Conservation (phyloP, 2,797 vertebrate species). For the Xiphorhynchus erythropygius region DNA sequence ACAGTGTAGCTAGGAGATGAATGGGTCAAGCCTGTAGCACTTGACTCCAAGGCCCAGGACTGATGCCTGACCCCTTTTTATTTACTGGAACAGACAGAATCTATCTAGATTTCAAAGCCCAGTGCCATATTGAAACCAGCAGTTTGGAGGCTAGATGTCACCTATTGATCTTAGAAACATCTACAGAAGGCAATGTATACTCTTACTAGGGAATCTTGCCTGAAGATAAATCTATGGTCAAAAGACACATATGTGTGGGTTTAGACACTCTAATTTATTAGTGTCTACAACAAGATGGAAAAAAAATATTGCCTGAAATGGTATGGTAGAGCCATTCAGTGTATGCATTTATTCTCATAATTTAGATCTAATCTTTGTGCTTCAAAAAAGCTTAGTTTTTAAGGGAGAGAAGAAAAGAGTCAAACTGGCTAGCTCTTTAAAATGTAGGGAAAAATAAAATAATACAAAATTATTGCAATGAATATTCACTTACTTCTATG, state of each 20-base stretch:
- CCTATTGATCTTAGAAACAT: neutral
- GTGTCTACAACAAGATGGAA: neutral
- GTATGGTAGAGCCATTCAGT: neutral
- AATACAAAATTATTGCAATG: neutral
- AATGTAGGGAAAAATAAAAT: neutral
- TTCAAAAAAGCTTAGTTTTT: neutral
- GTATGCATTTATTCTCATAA: neutral
- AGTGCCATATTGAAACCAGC: neutral
- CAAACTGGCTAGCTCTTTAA: neutral
- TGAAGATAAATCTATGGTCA: neutral
- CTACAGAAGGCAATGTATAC: neutral
- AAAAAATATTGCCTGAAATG: neutral
- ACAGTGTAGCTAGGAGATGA: neutral
- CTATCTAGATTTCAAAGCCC: neutral
- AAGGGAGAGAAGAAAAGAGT: neutral
- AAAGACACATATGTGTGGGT: neutral
- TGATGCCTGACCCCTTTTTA: neutral
- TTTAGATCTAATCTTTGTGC: neutral
- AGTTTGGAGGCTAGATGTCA: neutral
- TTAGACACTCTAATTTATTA: neutral
- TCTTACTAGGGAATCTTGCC: neutral
- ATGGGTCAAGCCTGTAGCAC: neutral
- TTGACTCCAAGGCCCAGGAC: neutral
- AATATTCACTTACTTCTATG: neutral
- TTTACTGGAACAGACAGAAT: neutral